phyloP scores from a whole-genome alignment of 2,113 vertebrate genomes.

The Hippolais icterina region DNA sequence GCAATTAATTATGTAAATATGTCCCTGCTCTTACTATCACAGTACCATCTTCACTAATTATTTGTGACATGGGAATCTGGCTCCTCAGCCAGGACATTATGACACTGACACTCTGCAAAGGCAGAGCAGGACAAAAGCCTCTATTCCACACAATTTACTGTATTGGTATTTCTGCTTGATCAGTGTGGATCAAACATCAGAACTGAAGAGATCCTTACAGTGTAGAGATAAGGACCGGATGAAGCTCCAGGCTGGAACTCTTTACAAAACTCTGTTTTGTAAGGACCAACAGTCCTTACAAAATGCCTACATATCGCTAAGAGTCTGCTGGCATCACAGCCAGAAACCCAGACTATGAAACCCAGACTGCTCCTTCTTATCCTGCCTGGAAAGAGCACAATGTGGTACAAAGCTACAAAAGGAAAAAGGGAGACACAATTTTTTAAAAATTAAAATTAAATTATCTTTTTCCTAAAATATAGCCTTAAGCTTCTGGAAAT shows the following conservation, averaged over 20 bases:
- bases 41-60: background rate
- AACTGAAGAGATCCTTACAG: background rate
- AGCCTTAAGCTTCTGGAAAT: background rate
- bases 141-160: background rate
- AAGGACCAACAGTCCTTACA: background rate
- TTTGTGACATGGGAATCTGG: background rate
- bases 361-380: background rate
- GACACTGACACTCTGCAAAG: background rate
- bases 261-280: too few relatives aligned
- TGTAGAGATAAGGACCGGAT: background rate
- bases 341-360: background rate
- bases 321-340: background rate
- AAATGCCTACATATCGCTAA: background rate
- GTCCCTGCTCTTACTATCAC: background rate
- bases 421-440: background rate
- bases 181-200: background rate
- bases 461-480: background rate
- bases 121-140: background rate
- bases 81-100: background rate
- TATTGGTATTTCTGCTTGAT: background rate
- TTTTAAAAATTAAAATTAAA: background rate
- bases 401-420: background rate
- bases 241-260: background rate
- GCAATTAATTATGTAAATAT: background rate
- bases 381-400: background rate